phyloP scores from a whole-genome alignment of 2,888 invertebrate species.

The Venustoraphidia nigricollis region DNA sequence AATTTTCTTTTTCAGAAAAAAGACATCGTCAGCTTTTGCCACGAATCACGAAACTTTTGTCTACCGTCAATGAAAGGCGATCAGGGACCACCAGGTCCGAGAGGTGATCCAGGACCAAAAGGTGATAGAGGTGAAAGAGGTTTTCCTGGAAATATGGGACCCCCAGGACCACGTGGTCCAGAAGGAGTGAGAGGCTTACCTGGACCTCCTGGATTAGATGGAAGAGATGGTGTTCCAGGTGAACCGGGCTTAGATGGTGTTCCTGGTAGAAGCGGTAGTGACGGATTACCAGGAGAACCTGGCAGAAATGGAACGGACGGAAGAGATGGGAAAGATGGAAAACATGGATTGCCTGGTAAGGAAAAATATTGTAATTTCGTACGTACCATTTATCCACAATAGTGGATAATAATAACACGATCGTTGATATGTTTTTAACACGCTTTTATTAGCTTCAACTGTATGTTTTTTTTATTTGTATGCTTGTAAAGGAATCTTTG shows the following conservation, averaged over 20 bases:
- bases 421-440: conserved; percentile 36
- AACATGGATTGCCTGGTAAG: conserved; percentile 35
- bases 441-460: no score
- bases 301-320: conserved; percentile 64
- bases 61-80: conserved; percentile 30
- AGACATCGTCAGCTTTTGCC: conserved; percentile 21
- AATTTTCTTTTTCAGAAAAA: conserved; percentile 5
- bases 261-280: conserved; percentile 71
- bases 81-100: conserved; percentile 47
- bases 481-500: no score
- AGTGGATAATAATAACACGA: conserved; percentile 51
- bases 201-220: conserved; percentile 63
- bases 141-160: conserved; percentile 38
- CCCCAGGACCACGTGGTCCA: conserved; percentile 26
- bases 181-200: conserved; percentile 52
- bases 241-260: conserved; percentile 81
- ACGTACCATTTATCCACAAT: no score
- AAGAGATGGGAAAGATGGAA: conserved; percentile 35
- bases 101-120: conserved; percentile 52
- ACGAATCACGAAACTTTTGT: conserved; percentile 38
- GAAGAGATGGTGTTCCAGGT: conserved; percentile 78
- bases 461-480: no score
- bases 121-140: conserved; percentile 56
- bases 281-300: conserved; percentile 52
- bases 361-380: conserved; percentile 19